Evolutionary conservation across 2,113 vertebrate species (phyloP), one percentile per base, ranked within the genome.

Genomic region (Dicentrarchus labrax): DNA sequence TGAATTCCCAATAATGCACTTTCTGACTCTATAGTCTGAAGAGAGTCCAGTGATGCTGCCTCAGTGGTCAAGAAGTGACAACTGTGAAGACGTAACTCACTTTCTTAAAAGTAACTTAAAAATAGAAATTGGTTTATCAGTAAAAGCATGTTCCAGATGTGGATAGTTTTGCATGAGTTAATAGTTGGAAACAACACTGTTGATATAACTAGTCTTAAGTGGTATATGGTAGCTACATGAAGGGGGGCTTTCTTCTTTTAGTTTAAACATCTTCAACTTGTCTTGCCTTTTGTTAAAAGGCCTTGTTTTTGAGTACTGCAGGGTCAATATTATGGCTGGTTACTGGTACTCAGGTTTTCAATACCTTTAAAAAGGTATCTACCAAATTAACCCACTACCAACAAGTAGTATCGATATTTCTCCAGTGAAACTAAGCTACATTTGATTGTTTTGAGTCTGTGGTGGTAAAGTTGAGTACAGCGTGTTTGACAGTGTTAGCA

Each of bases 91-190:
- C 75, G 30, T 50, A 21, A 57, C 36, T 53, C 19, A 7, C 0
- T 75, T 70, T 82, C 74, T 57, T 47, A 36, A 65, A 24, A 36
- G 59, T 57, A 19, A 30, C 39, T 66, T 57, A 10, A 67, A 77
- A 78, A 9, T 61, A 54, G 53, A 21, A 19, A 48, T 9, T 53
- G 53, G 54, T 75, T 75, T 79, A 15, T 21, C 22, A 2, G 59
- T 45, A 36, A 76, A 72, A 69, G 17, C 7, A 53, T 59, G 85
- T 66, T 75, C 59, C 78, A 87, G 75, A 85, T 85, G 82, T 78
- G 39, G 21, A 17, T 13, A 51, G 70, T 76, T 83, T 72, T 83
- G 41, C 51, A 71, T n/a, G 73, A 39, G 39, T 71, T 61, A 78
- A 56, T 21, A 66, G 19, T 67, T 64, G 43, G 36, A 72, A 74